Evolutionary conservation across 2,888 invertebrate species (phyloP).

Genomic region (Adineta ricciae): DNA sequence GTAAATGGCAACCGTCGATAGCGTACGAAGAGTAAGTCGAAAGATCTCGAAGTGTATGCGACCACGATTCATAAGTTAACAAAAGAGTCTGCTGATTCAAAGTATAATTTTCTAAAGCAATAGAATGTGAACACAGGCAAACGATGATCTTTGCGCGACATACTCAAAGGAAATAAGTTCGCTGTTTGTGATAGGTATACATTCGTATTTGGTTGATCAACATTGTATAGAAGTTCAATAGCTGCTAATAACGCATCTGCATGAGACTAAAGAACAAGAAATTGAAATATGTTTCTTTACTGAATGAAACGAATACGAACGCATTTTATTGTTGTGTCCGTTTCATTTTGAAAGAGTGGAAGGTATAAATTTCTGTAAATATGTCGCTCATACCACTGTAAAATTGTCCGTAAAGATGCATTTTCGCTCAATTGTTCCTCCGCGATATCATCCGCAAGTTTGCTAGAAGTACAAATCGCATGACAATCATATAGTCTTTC

Average conservation of each 20-base stretch:
- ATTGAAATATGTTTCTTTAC: too few species aligned
- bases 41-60: background rate
- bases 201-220: background rate
- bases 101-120: background rate
- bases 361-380: slow-evolving; percentile 9
- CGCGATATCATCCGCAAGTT: background rate
- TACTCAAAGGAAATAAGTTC: slow-evolving; percentile 16
- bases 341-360: background rate
- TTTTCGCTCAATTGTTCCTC: background rate
- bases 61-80: background rate
- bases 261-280: background rate
- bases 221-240: background rate
- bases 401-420: background rate
- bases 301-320: background rate
- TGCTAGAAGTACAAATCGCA: too few species aligned
- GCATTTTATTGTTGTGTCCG: background rate
- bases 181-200: background rate
- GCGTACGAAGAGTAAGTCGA: background rate
- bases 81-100: background rate
- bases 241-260: background rate
- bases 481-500: too few species aligned
- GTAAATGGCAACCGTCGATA: slow-evolving; percentile 1
- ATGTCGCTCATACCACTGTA: background rate
- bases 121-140: too few species aligned
- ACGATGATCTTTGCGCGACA: too few species aligned